Base-by-base conservation (phyloP, 2,113 vertebrate genomes). In the Aspiorhynchus laticeps region DNA sequence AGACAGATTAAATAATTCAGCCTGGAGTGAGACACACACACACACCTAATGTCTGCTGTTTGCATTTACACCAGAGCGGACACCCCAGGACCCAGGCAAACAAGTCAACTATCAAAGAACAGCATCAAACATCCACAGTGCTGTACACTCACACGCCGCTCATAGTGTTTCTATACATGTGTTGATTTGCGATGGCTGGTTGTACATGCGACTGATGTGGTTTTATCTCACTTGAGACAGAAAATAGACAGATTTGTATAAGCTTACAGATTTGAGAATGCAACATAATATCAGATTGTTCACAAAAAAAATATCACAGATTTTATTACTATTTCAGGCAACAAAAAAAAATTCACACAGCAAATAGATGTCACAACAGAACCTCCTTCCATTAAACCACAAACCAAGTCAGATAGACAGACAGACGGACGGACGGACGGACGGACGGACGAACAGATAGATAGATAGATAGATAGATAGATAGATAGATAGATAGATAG, bases 1-100 rank as follows among this genome's bases (percentile, higher is more conserved):
- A 59, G 65, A 19, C 33, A n/a, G 74, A 76, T 74, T 86, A 63
- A 82, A 82, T 75, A 46, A 82, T 86, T 81, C 33, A 86, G 77
- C 38, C 65, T 59, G 85, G 85, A 69, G 85, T 71, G 43, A 21
- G 9, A 73, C 46, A 71, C 53, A 46, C 48, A 41, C 63, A 74
- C 33, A 53, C 65, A 43, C 48, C 77, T 80, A 51, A 36, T 33
- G 24, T 48, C 48, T 43, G 78, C 17, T 8, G 43, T 73, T 14
- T 86, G 61, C 46, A 73, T 86, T 80, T 71, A 48, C 46, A 80
- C 63, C 59, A 74, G 48, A 67, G 61, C 59, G 19, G n/a, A n/a
- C n/a, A n/a, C 43, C 28, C 28, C 24, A 0, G 19, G n/a, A 69
- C 65, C 38, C 21, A 1, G 0, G 5, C 73, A 67, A 48, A 38